phyloP scores from a whole-genome alignment of 2,888 invertebrate genomes.

The Orthonychiurus folsomi region DNA sequence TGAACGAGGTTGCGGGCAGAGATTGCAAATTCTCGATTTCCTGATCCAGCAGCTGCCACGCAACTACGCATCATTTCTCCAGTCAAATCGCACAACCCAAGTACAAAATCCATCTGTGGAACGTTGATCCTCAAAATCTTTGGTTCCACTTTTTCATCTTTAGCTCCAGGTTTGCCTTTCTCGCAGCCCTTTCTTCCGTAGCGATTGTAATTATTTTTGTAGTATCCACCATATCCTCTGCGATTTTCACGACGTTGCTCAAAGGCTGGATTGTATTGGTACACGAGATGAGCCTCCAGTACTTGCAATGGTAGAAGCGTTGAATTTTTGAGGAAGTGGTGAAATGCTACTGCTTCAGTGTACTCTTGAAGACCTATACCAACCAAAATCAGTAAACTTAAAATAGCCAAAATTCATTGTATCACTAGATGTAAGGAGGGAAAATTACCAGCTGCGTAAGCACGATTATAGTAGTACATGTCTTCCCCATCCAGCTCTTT shows the following conservation, averaged over 20 bases:
- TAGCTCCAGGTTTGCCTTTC: background rate
- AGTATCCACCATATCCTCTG: background rate
- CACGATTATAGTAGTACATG: slow-evolving; percentile 57
- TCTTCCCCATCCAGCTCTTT: slow-evolving; percentile 63
- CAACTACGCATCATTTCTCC: slow-evolving; percentile 86
- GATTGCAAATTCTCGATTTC: slow-evolving; percentile 7
- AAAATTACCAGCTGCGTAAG: slow-evolving; percentile 53
- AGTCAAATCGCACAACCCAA: slow-evolving; percentile 53
- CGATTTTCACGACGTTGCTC: background rate
- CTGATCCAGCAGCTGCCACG: slow-evolving; percentile 49
- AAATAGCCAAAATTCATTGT: background rate
- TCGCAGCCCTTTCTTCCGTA: background rate
- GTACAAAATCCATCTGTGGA: background rate
- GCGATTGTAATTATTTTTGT: background rate
- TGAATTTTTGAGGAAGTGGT: slow-evolving; percentile 56
- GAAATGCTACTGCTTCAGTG: slow-evolving; percentile 73
- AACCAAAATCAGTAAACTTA: background rate
- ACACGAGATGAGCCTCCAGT: background rate
- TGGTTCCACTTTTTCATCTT: background rate
- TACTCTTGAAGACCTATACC: slow-evolving; percentile 61
- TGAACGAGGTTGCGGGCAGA: slow-evolving; percentile 12
- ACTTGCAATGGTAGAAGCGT: slow-evolving; percentile 20
- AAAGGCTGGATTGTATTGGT: background rate
- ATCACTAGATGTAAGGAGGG: background rate
- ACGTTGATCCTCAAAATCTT: background rate